Base-by-base conservation (phyloP, 1,140 invertebrate genomes). In the Chlorops oryzae region DNA sequence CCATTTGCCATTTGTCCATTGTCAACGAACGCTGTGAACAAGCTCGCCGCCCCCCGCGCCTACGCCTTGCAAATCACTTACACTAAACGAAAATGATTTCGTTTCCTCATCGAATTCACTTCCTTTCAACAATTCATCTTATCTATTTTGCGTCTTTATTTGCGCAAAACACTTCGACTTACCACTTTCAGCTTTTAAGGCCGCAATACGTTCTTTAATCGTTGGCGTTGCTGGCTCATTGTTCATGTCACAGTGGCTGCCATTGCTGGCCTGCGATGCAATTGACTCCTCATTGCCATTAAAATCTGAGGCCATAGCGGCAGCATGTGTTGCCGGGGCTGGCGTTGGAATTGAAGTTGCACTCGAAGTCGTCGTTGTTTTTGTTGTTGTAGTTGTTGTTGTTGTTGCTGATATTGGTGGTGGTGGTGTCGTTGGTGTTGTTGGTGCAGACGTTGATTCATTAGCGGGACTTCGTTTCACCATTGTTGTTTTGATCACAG, bases 401-500 rank as follows among this genome's bases (percentile, higher is more conserved):
- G 57, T 3, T 38, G 54, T 47, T 52, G 62, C 56, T 50, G 57
- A 55, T 56, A 62, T 56, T 57, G 38, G 54, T 37, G 48, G 35
- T 47, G 48, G 47, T 39, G 42, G 18, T 61, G 56, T 32, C 42
- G 57, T 35, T 15, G n/a, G 13, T 20, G 34, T 44, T 20, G 42
- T 22, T 27, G 40, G 15, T 17, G 47, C 21, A 53, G 58, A 58
- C 28, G 56, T 37, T 38, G 65, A 68, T 55, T 69, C 65, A 63
- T 69, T 59, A 60, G 62, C 63, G 61, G 65, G 65, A 62, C 65
- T 69, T 52, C 65, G 62, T 57, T 69, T 69, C 45, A 69, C 65
- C 65, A 69, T 63, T 64, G 65, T 69, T 54, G 65, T 69, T 69
- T 69, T 69, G 62, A 69, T 69, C 65, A 69, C 65, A 69, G 65